Percentiles rank a stretch among this genome's conserved stretches.
phyloP scores from a whole-genome alignment of 2,888 invertebrate genomes.

The Drosophila siamana region DNA sequence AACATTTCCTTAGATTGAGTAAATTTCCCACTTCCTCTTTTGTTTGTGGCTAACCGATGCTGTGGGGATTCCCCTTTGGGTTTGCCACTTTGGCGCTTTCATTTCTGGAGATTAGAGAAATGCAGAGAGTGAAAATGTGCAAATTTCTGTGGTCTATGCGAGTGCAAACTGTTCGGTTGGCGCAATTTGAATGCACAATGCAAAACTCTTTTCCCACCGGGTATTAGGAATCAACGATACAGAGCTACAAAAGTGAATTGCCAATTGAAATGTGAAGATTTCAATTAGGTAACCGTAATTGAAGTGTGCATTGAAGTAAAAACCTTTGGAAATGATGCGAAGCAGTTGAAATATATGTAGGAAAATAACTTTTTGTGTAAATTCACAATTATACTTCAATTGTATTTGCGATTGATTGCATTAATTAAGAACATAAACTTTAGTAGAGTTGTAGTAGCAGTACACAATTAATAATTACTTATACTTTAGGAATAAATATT shows the following conservation, averaged over 20 bases:
- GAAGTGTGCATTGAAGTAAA: slow-evolving; percentile 1
- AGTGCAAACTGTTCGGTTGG: slow-evolving; percentile 32
- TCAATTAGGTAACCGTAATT: slow-evolving; percentile 16
- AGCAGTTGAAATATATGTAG: not conserved
- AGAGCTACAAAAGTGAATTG: slow-evolving; percentile 1
- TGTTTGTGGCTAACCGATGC: slow-evolving; percentile 19
- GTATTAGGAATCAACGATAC: not conserved
- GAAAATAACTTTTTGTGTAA: not conserved
- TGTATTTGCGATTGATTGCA: too few species aligned
- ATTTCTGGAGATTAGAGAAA: slow-evolving; percentile 35
- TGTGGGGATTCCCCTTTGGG: slow-evolving; percentile 23
- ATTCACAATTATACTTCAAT: too few species aligned
- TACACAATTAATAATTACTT: too few species aligned
- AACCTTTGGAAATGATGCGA: not conserved
- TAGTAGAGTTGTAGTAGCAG: too few species aligned
- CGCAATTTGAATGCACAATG: slow-evolving; percentile 43
- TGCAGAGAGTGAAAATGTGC: slow-evolving; percentile 26
- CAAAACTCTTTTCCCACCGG: slow-evolving; percentile 5
- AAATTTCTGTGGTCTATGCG: slow-evolving; percentile 44
- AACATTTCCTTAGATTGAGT: slow-evolving; percentile 15
- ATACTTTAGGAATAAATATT: too few species aligned
- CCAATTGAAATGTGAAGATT: slow-evolving; percentile 25
- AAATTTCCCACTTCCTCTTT: slow-evolving; percentile 33
- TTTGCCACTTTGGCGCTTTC: slow-evolving; percentile 21
- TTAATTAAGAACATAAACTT: too few species aligned